Percentiles rank a stretch among this genome's conserved stretches.
These are phyloP conservation scores for Sebastolobus altivelis DNA, from an alignment of 2,797 vertebrate genomes.

Conservation along the genomic window DNA sequence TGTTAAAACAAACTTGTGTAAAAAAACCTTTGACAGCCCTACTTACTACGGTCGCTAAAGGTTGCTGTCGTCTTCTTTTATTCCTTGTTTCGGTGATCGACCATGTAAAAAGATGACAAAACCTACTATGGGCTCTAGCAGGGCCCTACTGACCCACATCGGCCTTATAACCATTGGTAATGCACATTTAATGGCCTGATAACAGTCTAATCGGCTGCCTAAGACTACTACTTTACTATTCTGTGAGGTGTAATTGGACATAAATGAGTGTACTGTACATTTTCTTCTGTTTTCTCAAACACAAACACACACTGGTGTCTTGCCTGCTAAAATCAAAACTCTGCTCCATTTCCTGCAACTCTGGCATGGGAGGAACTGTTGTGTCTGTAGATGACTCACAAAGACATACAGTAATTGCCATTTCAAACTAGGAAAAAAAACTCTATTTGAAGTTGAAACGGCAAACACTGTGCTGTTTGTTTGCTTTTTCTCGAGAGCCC, in stretches of 20 bases:
- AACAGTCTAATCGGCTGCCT: no score
- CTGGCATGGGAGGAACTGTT: not conserved
- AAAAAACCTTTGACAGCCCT: no score
- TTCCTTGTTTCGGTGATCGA: no score
- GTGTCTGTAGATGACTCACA: not conserved
- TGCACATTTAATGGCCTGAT: no score
- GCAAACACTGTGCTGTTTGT: not conserved
- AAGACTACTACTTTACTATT: no score
- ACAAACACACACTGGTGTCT: not conserved
- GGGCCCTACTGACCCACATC: no score
- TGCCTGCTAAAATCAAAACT: not conserved
- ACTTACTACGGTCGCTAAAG: no score
- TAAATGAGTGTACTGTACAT: not conserved
- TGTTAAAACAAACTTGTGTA: no score
- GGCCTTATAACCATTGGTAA: no score
- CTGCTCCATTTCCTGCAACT: not conserved
- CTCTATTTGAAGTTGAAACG: not conserved
- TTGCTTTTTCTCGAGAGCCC: not conserved
- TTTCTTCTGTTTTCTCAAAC: not conserved
- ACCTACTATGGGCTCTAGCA: no score
- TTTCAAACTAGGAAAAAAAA: slow-evolving; percentile 7
- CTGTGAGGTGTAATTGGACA: not conserved
- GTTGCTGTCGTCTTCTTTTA: no score
- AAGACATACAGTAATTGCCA: not conserved
- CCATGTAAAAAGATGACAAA: no score